Conservation (phyloP, 1,140 invertebrate genomes). For the Aphelenchoides avenae region DNA sequence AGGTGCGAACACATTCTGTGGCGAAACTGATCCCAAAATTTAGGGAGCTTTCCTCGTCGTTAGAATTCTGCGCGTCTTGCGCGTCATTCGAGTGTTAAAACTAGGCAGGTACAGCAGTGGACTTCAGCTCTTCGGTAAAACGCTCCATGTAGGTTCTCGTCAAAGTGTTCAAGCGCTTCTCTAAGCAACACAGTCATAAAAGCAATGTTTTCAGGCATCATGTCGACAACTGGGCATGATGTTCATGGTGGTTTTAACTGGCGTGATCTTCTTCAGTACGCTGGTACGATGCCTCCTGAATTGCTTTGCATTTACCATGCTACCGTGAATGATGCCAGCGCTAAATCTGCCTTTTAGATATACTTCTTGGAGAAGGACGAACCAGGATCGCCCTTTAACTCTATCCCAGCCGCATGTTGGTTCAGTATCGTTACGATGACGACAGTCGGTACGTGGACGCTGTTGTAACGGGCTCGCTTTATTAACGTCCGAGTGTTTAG, state of each 20-base stretch:
- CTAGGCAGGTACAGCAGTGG: constrained; percentile 46
- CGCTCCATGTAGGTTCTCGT: constrained; percentile 29
- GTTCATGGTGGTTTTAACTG: constrained; percentile 51
- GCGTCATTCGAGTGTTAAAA: constrained; percentile 49
- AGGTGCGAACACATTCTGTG: constrained; percentile 30
- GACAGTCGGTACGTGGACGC: no score
- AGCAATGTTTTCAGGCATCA: constrained; percentile 39
- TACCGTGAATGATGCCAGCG: no score
- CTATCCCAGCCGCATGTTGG: constrained; percentile 59
- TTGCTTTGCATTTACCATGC: no score
- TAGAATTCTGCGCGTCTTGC: constrained; percentile 47
- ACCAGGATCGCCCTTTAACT: constrained; percentile 44
- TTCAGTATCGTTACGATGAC: constrained; percentile 50
- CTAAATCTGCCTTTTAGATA: no score
- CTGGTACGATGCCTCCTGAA: no score
- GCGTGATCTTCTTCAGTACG: constrained; percentile 56
- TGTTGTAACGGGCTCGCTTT: no score
- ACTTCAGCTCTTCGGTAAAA: constrained; percentile 54
- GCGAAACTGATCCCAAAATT: neutral
- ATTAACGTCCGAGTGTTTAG: no score
- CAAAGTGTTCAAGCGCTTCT: neutral
- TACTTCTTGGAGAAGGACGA: constrained; percentile 59
- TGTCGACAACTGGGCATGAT: constrained; percentile 52
- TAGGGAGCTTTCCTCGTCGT: constrained; percentile 50
- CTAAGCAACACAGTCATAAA: no score